These are phyloP conservation scores for Ia io DNA, from an alignment of 2,113 vertebrate species.

Conservation along the genomic window DNA sequence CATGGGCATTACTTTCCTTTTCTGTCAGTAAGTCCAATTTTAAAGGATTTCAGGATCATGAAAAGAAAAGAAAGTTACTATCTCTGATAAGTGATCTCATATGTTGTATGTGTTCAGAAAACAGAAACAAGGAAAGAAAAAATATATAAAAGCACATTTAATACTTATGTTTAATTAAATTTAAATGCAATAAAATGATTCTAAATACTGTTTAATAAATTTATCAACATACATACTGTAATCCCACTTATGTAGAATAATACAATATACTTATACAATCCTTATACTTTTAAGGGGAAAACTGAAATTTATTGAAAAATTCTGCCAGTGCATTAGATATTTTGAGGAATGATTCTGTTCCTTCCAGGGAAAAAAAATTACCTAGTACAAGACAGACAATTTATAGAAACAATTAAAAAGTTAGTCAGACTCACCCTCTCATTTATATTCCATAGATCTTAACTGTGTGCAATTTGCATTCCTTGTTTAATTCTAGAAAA, in stretches of 20 bases:
- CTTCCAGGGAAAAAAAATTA: not conserved
- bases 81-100: not conserved
- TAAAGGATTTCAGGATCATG: not conserved
- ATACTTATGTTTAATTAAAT: not conserved
- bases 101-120: not conserved
- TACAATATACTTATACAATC: not conserved
- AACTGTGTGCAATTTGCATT: not conserved
- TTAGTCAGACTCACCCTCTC: not conserved
- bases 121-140: not conserved
- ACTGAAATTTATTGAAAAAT: not conserved
- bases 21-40: not conserved
- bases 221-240: not conserved
- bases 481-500: not conserved
- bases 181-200: not conserved
- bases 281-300: not conserved
- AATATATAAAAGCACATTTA: not conserved
- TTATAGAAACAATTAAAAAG: slow-evolving; percentile 18
- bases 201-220: not conserved
- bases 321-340: not conserved
- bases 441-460: not conserved
- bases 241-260: not conserved
- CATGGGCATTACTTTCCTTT: not conserved
- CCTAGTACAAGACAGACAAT: not conserved
- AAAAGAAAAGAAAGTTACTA: not conserved
- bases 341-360: not conserved